These are phyloP conservation scores for Alviniconcha strummeri DNA, from an alignment of 2,888 invertebrate genomes.

Conservation along the genomic window DNA sequence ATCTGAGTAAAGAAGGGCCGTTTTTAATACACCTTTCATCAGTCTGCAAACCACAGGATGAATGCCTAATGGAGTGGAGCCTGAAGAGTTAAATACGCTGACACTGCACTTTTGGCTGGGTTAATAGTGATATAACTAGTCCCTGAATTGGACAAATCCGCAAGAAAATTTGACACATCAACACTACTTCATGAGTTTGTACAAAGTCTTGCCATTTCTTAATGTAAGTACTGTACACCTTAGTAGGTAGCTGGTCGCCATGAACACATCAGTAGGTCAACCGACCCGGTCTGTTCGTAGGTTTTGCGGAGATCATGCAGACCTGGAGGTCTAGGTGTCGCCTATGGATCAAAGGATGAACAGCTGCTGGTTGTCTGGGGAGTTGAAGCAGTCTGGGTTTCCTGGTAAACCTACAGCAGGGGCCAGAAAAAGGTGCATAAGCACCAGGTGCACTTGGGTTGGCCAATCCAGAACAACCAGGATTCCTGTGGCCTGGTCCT, in stretches of 20 bases:
- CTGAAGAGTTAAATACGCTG: too few species aligned
- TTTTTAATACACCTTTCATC: conserved; percentile 35
- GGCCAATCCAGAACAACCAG: conserved; percentile 31
- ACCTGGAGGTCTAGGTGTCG: background rate
- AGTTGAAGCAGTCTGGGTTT: background rate
- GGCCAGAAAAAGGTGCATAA: conserved; percentile 3
- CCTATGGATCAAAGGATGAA: background rate
- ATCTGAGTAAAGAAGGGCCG: conserved; percentile 29
- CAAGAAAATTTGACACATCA: background rate
- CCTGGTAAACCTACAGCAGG: background rate
- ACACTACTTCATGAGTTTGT: too few species aligned
- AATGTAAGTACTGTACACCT: background rate
- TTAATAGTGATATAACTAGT: conserved; percentile 19
- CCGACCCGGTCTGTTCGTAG: background rate
- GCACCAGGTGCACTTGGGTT: conserved; percentile 29
- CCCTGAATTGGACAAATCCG: background rate
- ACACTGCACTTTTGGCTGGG: conserved; percentile 5
- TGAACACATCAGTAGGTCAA: background rate
- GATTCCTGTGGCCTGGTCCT: conserved; percentile 19
- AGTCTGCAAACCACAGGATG: conserved; percentile 28
- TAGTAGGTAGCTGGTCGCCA: background rate
- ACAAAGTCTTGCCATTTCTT: background rate
- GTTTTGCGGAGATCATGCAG: background rate
- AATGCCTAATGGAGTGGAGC: conserved; percentile 17
- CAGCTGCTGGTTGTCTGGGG: background rate